Evolutionary conservation across 2,797 vertebrate species (phyloP).

Genomic region (Enteromius unitaeniatus): DNA sequence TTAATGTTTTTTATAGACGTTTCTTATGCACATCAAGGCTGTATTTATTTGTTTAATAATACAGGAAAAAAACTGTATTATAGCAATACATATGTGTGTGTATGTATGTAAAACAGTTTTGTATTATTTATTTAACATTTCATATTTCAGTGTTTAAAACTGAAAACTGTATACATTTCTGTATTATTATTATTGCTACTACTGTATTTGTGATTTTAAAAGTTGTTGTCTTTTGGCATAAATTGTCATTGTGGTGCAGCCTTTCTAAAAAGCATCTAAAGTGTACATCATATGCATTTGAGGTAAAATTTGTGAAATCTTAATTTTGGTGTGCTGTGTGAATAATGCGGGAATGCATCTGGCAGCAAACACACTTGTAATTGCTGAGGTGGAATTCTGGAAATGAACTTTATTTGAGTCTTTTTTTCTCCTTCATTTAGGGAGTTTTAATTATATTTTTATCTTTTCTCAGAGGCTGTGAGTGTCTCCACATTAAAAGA

Average conservation of each 20-base stretch:
- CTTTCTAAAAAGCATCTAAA: neutral
- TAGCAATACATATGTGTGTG: too few relatives aligned
- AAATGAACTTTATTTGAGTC: slow-evolving; percentile 22
- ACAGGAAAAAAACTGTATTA: too few relatives aligned
- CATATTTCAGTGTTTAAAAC: too few relatives aligned
- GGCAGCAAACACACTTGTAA: slow-evolving; percentile 23
- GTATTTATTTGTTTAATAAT: too few relatives aligned
- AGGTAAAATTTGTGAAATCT: neutral
- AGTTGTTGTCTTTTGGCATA: neutral
- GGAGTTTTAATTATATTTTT: slow-evolving; percentile 20
- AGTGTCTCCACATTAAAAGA: slow-evolving; percentile 13
- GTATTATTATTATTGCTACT: neutral
- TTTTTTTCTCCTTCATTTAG: neutral
- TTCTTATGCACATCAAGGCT: too few relatives aligned
- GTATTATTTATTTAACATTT: too few relatives aligned
- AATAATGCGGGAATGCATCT: neutral
- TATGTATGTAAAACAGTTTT: too few relatives aligned
- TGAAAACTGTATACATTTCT: too few relatives aligned
- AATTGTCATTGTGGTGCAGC: neutral
- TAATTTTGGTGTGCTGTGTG: neutral
- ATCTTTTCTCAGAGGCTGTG: slow-evolving; percentile 17
- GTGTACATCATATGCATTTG: neutral
- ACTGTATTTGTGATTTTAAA: neutral
- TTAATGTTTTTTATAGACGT: too few relatives aligned
- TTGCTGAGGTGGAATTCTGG: slow-evolving; percentile 12